phyloP scores from a whole-genome alignment of 2,113 vertebrate species.

The Trinectes maculatus region DNA sequence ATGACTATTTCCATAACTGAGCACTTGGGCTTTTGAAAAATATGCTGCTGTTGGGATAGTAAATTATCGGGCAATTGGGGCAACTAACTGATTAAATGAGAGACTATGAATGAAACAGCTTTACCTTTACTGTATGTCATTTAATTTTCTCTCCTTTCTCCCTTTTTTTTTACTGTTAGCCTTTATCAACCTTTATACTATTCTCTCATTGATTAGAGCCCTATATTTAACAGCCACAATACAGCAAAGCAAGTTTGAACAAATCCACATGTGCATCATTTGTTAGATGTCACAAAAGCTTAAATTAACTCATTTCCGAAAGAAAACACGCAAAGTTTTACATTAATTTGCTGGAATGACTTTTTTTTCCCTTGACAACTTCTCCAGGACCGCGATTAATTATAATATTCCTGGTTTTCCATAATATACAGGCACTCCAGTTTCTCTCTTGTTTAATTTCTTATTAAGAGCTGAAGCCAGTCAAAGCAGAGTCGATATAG shows the following conservation, averaged over 20 bases:
- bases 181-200: too few species aligned
- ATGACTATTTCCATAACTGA: too few species aligned
- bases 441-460: slow-evolving; percentile 9
- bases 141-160: background rate
- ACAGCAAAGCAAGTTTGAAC: background rate
- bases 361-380: slow-evolving; percentile 10
- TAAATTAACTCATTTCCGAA: slow-evolving; percentile 27
- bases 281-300: slow-evolving; percentile 12
- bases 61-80: too few species aligned
- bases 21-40: too few species aligned
- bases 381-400: slow-evolving; percentile 13
- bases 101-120: too few species aligned
- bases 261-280: background rate
- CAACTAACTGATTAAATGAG: too few species aligned
- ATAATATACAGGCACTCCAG: slow-evolving; percentile 3
- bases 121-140: too few species aligned
- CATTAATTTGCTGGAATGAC: slow-evolving; percentile 1
- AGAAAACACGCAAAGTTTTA: slow-evolving; percentile 5
- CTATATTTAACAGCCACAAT: background rate
- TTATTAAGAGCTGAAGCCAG: slow-evolving; percentile 24
- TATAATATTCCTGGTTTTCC: slow-evolving; percentile 19
- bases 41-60: too few species aligned
- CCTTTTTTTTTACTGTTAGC: background rate
- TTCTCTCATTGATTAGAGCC: too few species aligned
- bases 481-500: slow-evolving; percentile 9